Evolutionary conservation across 2,113 vertebrate species (phyloP), one percentile per base, ranked within the genome.

Genomic region (Anoura caudifer): DNA sequence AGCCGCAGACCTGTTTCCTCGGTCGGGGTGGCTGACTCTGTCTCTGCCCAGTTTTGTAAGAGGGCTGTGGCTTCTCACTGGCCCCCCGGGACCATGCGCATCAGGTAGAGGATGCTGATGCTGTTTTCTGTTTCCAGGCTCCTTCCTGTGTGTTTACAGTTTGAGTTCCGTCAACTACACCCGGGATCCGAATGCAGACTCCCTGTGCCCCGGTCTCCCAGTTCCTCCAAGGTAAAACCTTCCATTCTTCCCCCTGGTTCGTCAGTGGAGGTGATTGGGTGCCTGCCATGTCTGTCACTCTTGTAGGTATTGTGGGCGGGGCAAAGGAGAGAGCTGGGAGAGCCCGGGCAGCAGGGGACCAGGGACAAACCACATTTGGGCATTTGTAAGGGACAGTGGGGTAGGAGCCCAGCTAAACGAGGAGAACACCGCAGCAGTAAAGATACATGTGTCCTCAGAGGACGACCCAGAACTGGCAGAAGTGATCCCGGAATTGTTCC

Each of bases 131-230:
- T 52, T 97, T 86, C 84, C 94, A 99, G 99, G 98, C 76, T 99
- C 99, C 93, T 98, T 97, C 89, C 98, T 99, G 84, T 99, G 99
- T 3, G 0, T 98, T 93, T 99, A 99, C 85, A 98, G 76, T 72
- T 76, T 99, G 97, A 98, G 97, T 36, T 19, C 98, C 96, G 98
- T 97, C 83, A 98, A 98, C 95, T 99, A 99, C 36, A 98, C 98
- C 2, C 73, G 94, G 61, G 96, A 95, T 96, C 95, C 97, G 76
- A 91, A 96, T n/a, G 98, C 97, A 93, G 85, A 94, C 84, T 97
- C 97, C 4, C 59, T 99, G 87, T 99, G 99, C 92, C 99, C 99
- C 20, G 41, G 75, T 2, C 97, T 99, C 7, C 99, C 99, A 2
- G 98, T 99, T 93, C 98, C 98, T 89, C 97, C 98, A 72, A 99